Evolutionary conservation across 1,140 invertebrate species (phyloP), one percentile per base, ranked within the genome.

Genomic region (Leptinotarsa texana): DNA sequence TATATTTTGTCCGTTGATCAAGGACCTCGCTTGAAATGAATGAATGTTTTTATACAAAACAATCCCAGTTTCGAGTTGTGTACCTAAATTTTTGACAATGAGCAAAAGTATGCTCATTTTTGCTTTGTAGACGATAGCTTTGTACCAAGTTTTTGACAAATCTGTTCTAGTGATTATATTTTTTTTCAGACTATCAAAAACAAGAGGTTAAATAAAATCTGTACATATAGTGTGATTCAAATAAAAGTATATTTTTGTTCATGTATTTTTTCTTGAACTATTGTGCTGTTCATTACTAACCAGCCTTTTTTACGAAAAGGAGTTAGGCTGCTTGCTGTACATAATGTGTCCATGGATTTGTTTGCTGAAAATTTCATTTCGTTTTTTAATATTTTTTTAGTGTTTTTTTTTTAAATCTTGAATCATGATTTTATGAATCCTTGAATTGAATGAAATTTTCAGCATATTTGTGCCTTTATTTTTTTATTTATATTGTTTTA

Each of bases 311-410:
- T 18, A 18, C 57, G 27, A 80, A 80, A 81, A 81, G 80, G 80
- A 81, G 80, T 81, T 81, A 81, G 80, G 78, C 80, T 81, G 79
- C 80, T 81, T 81, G 33, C 70, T 81, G 78, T 80, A 82, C 74
- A 80, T 80, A 74, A 69, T 74, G 67, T 76, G 57, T 69, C 74
- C 70, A 75, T 51, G 68, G 69, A 73, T 72, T 65, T 69, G 75
- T 69, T 76, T 77, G 78, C 77, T 79, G 79, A 77, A 77, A 80
- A 80, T 79, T 78, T 78, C 79, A 77, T 79, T 77, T 69, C 21
- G 17, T n/a, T 72, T 70, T 63, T 42, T 24, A 66, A 13, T 47
- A 13, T 18, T 74, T 75, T n/a, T 67, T 63, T 66, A 22, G 62
- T 27, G n/a, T 61, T 70, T 63, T 73, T 33, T 63, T 61, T 21